Base-by-base conservation (phyloP, 2,113 vertebrate genomes). In the Nematolebias whitei region DNA sequence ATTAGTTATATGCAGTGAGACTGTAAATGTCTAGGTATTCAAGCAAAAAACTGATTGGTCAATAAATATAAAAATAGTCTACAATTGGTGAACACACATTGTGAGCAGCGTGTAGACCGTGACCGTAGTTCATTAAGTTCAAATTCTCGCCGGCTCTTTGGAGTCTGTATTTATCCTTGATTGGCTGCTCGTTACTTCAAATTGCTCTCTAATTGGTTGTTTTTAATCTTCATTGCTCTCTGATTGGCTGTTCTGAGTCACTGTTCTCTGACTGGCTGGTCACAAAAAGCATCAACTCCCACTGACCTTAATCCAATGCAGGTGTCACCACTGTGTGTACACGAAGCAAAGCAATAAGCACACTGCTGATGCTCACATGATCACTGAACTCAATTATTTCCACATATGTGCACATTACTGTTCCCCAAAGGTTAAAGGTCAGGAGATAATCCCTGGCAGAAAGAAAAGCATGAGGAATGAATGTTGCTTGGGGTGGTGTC, bases 271-370 rank as follows among this genome's bases (percentile, higher is more conserved):
- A 86, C 71, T 79, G 84, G 83, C 73, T 73, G 65, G 47, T 67
- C 62, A 64, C 40, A 64, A 24, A 58, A 29, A 52, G 63, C 24
- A 55, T 80, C 76, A 72, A 23, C 71, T 69, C 70, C 74, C 72
- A 63, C 70, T 85, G 87, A 85, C 79, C 71, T 78, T 87, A 88
- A 88, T 86, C 85, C 62, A 47, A 48, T 2, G 50, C 59, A 38
- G 64, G 57, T 20, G 29, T 76, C 78, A 71, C 53, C 63, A 76
- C 56, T 72, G 43, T 79, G 68, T 67, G 69, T 74, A 71, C 81
- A 82, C 15, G 4, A 68, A 47, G 53, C 66, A 78, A 57, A 80
- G 62, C 83, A 59, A 70, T 24, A 71, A 72, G 57, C 62, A 48
- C 63, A 75, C 60, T 39, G 43, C 1, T 51, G 61, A 54, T 48